Percentiles rank a stretch among this genome's conserved stretches.
Conservation (phyloP, 1,140 invertebrate genomes). For the Drosophila kurseongensis region DNA sequence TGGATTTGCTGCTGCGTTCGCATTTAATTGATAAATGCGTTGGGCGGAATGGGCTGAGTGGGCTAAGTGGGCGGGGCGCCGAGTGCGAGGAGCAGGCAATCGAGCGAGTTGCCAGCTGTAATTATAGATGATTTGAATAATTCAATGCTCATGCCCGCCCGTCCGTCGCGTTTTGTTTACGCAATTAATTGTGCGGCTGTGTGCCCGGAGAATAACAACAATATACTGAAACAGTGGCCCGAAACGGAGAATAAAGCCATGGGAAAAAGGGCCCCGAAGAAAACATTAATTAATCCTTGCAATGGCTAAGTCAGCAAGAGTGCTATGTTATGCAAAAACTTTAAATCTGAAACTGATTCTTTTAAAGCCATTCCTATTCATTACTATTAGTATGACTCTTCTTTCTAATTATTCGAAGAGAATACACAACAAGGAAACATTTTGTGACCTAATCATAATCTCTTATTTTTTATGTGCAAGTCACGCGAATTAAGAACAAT, state of each 20-base stretch:
- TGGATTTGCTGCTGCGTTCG: constrained; percentile 68
- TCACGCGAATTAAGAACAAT: neutral
- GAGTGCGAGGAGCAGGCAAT: constrained; percentile 7
- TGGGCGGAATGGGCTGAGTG: constrained; percentile 2
- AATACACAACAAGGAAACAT: too few species aligned
- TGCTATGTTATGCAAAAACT: too few species aligned
- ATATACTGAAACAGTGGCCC: constrained; percentile 19
- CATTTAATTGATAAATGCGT: constrained; percentile 81
- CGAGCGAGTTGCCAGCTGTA: constrained; percentile 57
- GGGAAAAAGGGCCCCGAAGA: neutral
- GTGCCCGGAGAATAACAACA: constrained; percentile 32
- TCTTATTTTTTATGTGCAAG: neutral
- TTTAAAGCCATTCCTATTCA: too few species aligned
- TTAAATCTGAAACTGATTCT: too few species aligned
- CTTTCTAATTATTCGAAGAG: too few species aligned
- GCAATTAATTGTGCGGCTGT: constrained; percentile 75
- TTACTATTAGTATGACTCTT: too few species aligned
- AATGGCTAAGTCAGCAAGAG: too few species aligned
- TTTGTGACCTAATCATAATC: neutral
- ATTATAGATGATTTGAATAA: constrained; percentile 82
- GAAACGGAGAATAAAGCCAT: neutral
- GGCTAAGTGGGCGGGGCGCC: neutral
- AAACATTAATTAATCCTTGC: neutral
- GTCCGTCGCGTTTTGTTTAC: constrained; percentile 71
- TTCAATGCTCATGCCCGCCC: constrained; percentile 60